These are phyloP conservation scores for Champsocephalus gunnari DNA, from an alignment of 2,797 vertebrate species.

Conservation along the genomic window DNA sequence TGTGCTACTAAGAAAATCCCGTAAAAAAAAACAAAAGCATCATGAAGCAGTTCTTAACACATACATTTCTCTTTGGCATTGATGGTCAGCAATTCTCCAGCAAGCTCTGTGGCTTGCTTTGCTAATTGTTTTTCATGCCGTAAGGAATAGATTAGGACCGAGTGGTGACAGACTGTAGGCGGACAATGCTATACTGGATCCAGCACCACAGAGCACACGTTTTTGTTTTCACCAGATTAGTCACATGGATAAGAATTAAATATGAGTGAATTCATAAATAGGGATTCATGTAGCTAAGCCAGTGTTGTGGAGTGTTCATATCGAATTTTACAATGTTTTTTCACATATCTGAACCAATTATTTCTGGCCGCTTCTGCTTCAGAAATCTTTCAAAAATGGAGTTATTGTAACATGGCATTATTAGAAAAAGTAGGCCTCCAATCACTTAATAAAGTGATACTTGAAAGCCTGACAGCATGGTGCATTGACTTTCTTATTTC, in stretches of 20 bases:
- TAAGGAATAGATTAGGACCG: slow-evolving; percentile 60
- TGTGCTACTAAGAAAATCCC: slow-evolving; percentile 37
- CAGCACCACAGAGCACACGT: slow-evolving; percentile 40
- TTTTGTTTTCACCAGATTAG: slow-evolving; percentile 67
- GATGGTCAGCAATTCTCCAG: slow-evolving; percentile 58
- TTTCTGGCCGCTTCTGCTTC: slow-evolving; percentile 34
- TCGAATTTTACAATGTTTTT: slow-evolving; percentile 38
- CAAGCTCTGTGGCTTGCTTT: slow-evolving; percentile 30
- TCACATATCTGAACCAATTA: slow-evolving; percentile 40
- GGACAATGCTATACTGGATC: slow-evolving; percentile 63
- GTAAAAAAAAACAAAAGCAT: slow-evolving; percentile 48
- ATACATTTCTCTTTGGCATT: slow-evolving; percentile 48
- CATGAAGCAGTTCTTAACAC: slow-evolving; percentile 55
- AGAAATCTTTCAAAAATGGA: slow-evolving; percentile 23
- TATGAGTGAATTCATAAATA: slow-evolving; percentile 55
- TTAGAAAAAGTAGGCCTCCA: slow-evolving; percentile 19
- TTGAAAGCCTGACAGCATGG: slow-evolving; percentile 19
- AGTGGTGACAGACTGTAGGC: slow-evolving; percentile 75
- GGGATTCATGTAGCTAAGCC: slow-evolving; percentile 32
- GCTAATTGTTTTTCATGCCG: slow-evolving; percentile 67
- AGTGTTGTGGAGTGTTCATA: slow-evolving; percentile 27
- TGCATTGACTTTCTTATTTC: slow-evolving; percentile 36
- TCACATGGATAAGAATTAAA: slow-evolving; percentile 63
- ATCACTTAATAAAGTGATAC: slow-evolving; percentile 30
- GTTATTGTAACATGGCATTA: slow-evolving; percentile 12